phyloP scores from a whole-genome alignment of 2,888 invertebrate genomes.

The Gymnoscelis rufifasciata region DNA sequence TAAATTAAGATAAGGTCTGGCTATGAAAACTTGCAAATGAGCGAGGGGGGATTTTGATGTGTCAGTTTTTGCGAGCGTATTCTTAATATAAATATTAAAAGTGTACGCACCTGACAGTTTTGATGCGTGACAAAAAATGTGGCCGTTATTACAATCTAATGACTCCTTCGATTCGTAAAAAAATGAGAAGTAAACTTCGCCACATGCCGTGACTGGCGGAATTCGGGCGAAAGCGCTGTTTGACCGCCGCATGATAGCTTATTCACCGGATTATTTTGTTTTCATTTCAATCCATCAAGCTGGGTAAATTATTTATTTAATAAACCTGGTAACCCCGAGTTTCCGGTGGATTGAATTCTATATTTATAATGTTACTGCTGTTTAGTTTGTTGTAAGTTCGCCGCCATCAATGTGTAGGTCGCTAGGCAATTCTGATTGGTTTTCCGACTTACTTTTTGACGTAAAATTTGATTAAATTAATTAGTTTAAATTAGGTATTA shows the following conservation, averaged over 20 bases:
- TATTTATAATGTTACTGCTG: neutral
- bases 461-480: too few relatives aligned
- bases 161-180: constrained; percentile 60
- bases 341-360: constrained; percentile 1
- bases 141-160: constrained; percentile 74
- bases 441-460: too few relatives aligned
- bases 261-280: constrained; percentile 27
- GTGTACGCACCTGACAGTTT: constrained; percentile 54
- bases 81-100: constrained; percentile 39
- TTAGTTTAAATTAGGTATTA: too few relatives aligned
- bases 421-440: too few relatives aligned
- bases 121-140: constrained; percentile 48
- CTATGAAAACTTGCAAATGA: constrained; percentile 36
- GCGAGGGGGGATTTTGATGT: constrained; percentile 37
- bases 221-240: constrained; percentile 24
- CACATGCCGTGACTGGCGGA: constrained; percentile 74
- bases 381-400: too few relatives aligned
- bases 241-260: constrained; percentile 27
- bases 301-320: constrained; percentile 13
- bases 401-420: too few relatives aligned
- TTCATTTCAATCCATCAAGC: constrained; percentile 17
- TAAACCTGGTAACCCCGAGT: neutral
- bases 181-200: constrained; percentile 60
- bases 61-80: constrained; percentile 49
- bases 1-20: constrained; percentile 34